These are phyloP conservation scores for Cathartes aura DNA, from an alignment of 2,113 vertebrate species.

Conservation along the genomic window DNA sequence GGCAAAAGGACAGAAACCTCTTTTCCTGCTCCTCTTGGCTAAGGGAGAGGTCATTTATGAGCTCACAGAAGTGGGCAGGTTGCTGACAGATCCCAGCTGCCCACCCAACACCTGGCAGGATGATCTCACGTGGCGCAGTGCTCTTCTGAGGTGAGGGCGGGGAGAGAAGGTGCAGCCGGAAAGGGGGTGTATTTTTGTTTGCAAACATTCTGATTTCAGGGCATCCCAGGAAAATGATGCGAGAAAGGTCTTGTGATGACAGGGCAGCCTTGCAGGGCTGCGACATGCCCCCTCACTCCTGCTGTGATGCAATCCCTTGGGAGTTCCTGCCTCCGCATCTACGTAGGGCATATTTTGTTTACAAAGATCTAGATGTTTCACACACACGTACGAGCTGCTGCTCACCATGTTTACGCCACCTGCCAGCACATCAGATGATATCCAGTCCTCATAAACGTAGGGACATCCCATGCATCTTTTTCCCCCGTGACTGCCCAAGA, in stretches of 20 bases:
- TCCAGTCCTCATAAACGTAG: neutral
- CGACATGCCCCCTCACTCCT: neutral
- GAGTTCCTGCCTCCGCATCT: neutral
- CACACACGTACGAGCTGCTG: fast-evolving
- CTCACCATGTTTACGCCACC: fast-evolving
- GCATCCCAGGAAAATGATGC: neutral
- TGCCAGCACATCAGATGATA: neutral
- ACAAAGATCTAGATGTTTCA: neutral
- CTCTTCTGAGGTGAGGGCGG: neutral
- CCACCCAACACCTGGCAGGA: neutral
- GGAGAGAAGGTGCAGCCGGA: neutral
- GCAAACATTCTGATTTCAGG: neutral
- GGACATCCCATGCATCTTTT: neutral
- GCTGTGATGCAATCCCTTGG: neutral
- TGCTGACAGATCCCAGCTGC: neutral
- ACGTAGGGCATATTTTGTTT: neutral
- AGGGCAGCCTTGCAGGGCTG: neutral
- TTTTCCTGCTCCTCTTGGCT: neutral
- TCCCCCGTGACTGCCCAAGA: neutral
- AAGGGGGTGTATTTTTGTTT: neutral
- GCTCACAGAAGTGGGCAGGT: neutral
- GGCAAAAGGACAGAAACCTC: neutral
- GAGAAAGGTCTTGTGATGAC: neutral
- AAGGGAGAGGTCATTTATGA: neutral
- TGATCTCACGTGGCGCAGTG: neutral